Conservation (phyloP, 2,113 vertebrate species). For the Diadophis punctatus region DNA sequence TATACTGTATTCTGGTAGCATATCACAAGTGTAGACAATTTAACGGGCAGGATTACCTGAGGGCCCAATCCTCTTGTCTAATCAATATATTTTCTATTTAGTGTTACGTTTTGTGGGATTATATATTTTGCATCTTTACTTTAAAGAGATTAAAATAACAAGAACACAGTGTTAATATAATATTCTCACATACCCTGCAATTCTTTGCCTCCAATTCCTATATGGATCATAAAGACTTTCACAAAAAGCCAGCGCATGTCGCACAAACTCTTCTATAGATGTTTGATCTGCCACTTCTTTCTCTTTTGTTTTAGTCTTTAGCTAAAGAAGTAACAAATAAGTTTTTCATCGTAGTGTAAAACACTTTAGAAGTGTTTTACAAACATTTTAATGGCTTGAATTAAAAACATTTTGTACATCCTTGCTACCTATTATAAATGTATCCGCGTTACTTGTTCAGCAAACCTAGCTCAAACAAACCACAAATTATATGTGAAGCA, state of each 20-base stretch:
- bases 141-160: constrained; percentile 1
- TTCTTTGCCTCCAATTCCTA: constrained; percentile 90
- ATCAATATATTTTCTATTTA: not conserved
- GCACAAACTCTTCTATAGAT: constrained; percentile 93
- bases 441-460: not conserved
- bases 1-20: not conserved
- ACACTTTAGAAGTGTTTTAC: not conserved
- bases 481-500: not conserved
- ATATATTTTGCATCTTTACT: not conserved
- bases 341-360: not conserved
- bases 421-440: not conserved
- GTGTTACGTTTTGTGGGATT: not conserved
- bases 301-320: constrained; percentile 97
- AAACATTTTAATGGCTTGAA: not conserved
- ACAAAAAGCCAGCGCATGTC: constrained; percentile 91
- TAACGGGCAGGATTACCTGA: not conserved
- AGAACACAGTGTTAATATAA: not conserved
- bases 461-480: not conserved
- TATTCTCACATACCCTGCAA: constrained; percentile 78
- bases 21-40: not conserved
- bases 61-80: not conserved
- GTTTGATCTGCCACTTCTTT: constrained; percentile 95
- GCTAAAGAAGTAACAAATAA: constrained; percentile 62
- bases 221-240: constrained; percentile 97
- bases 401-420: not conserved